phyloP scores from a whole-genome alignment of 1,140 invertebrate species.

The Whitmania pigra region DNA sequence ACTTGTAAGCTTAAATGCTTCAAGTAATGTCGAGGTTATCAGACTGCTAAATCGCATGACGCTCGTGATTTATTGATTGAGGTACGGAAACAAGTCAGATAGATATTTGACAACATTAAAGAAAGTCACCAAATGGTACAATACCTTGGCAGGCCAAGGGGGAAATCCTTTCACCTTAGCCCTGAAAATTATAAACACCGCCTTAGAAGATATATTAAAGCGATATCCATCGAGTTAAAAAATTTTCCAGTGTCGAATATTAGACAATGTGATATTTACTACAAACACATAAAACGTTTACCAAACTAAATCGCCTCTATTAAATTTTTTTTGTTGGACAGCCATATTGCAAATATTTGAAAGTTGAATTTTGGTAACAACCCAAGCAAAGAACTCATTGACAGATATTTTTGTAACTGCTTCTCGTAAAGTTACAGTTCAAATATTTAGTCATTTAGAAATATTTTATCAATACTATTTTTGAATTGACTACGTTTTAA shows the following conservation, averaged over 20 bases:
- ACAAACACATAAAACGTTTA: neutral
- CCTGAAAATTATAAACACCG: slow-evolving; percentile 1
- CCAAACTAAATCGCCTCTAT: slow-evolving; percentile 8
- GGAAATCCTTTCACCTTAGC: slow-evolving; percentile 13
- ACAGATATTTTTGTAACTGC: too few species aligned
- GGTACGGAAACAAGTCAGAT: neutral
- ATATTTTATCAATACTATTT: too few species aligned
- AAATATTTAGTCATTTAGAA: too few species aligned
- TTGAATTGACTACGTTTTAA: too few species aligned
- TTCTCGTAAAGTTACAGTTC: too few species aligned
- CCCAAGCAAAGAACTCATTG: too few species aligned
- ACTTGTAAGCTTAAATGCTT: too few species aligned
- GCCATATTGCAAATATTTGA: too few species aligned
- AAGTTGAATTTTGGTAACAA: too few species aligned
- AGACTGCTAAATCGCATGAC: neutral
- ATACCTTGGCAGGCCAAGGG: slow-evolving; percentile 10
- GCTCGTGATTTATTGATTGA: neutral
- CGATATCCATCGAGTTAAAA: neutral
- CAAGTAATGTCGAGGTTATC: neutral
- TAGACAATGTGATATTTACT: neutral
- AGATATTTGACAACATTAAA: neutral
- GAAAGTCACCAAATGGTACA: neutral
- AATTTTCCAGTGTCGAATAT: neutral
- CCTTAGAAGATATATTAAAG: neutral
- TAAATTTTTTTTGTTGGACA: slow-evolving; percentile 9